Conservation (phyloP, 2,797 vertebrate species). For the Epinephelus malabaricus region DNA sequence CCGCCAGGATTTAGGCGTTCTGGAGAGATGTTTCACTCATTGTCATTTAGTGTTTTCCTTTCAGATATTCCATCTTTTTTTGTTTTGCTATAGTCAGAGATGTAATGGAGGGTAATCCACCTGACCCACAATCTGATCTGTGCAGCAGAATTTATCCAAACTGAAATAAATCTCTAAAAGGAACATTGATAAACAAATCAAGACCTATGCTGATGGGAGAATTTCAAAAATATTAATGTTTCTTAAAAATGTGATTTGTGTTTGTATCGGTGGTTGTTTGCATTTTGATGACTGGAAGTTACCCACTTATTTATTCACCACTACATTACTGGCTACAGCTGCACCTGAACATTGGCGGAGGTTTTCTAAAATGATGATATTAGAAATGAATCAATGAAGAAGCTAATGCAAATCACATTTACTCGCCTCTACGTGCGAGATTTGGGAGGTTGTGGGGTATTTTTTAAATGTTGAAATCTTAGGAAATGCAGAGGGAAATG, state of each 20-base stretch:
- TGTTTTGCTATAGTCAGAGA: constrained; percentile 63
- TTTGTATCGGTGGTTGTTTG: constrained; percentile 67
- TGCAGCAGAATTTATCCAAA: constrained; percentile 44
- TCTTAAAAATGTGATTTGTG: constrained; percentile 59
- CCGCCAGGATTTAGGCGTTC: constrained; percentile 50
- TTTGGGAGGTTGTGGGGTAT: constrained; percentile 18
- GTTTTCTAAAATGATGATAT: constrained; percentile 33
- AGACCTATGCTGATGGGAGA: constrained; percentile 19
- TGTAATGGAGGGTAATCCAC: constrained; percentile 55
- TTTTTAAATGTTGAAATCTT: constrained; percentile 4
- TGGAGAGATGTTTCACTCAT: constrained; percentile 51
- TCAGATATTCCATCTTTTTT: constrained; percentile 34
- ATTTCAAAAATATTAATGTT: constrained; percentile 36
- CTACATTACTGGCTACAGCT: constrained; percentile 63
- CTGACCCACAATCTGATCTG: constrained; percentile 19
- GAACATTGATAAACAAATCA: constrained; percentile 44
- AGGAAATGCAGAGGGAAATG: constrained; percentile 22
- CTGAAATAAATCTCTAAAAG: constrained; percentile 21
- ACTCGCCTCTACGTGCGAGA: constrained; percentile 3
- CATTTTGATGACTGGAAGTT: constrained; percentile 58
- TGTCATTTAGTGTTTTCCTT: constrained; percentile 56
- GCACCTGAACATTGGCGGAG: constrained; percentile 26
- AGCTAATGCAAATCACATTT: constrained; percentile 40
- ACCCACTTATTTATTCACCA: constrained; percentile 38
- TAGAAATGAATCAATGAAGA: constrained; percentile 26